phyloP scores from a whole-genome alignment of 35 echinoderm and acorn worm genomes.

The Patiria miniata region DNA sequence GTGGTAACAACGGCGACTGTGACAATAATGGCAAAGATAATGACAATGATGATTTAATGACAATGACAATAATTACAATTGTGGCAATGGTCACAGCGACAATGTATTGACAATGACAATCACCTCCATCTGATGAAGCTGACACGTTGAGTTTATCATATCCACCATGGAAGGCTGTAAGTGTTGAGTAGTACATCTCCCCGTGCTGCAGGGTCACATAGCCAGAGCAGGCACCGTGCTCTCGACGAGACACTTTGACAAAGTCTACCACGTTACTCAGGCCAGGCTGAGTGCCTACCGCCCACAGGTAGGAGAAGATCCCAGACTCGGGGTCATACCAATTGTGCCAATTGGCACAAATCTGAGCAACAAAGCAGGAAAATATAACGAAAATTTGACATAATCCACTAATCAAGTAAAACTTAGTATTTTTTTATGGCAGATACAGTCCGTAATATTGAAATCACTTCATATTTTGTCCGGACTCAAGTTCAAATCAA shows the following conservation, averaged over 20 bases:
- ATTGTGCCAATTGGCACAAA: slow-evolving; percentile 53
- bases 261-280: not conserved
- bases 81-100: too few relatives aligned
- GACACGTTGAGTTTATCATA: slow-evolving; percentile 41
- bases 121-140: slow-evolving; percentile 59
- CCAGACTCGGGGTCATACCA: slow-evolving; percentile 45
- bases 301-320: slow-evolving; percentile 41
- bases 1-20: too few relatives aligned
- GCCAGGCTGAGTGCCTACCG: slow-evolving; percentile 28
- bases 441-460: too few relatives aligned
- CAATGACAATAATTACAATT: too few relatives aligned
- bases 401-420: too few relatives aligned
- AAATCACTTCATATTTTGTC: too few relatives aligned
- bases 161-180: slow-evolving; percentile 55
- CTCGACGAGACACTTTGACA: slow-evolving; percentile 22
- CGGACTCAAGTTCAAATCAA: too few relatives aligned
- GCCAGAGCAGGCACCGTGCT: not conserved
- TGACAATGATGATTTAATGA: too few relatives aligned
- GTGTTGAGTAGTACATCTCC: slow-evolving; percentile 40
- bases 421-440: too few relatives aligned
- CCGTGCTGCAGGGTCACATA: slow-evolving; percentile 45
- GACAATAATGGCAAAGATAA: too few relatives aligned
- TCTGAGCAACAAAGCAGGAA: not conserved
- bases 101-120: not conserved
- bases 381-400: too few relatives aligned